Base-by-base conservation (phyloP, 1,140 invertebrate species). In the Zaprionus davidi region DNA sequence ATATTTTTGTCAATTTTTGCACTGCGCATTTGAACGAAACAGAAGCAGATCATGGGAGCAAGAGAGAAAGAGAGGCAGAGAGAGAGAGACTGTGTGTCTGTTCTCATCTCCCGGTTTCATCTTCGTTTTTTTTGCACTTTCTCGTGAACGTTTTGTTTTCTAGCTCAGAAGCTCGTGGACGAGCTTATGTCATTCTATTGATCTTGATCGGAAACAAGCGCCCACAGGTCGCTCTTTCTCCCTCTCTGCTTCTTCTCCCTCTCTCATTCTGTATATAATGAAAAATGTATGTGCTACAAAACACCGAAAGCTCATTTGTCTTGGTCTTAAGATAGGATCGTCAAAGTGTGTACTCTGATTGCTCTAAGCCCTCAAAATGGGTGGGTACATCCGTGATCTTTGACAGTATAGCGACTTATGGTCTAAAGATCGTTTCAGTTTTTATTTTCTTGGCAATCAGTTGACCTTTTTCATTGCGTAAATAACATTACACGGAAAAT, bases 161-260 rank as follows among this genome's bases (percentile, higher is more conserved):
- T 68, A 31, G 36, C 53, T 53, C 12, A 55, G 64, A 31, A 22
- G 67, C 72, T 73, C 70, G 73, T 82, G 76, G 57, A 63, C 57
- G 60, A 76, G 84, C 85, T 90, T 90, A 90, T 90, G 85, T 90
- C 85, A 90, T 83, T 86, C 81, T 82, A 90, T 90, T 90, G 86
- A 79, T 80, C 80, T 72, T 70, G 76, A 90, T 90, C 76, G 86
- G 75, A 79, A 84, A 84, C 71, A 75, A 65, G 62, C 55, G 53
- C 60, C 38, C 49, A 68, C 20, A 20, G 22, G 51, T 57, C 41
- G 17, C 62, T 15, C 60, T 59, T 28, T 62, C 38, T 41, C 46
- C 57, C 46, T 62, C n/a, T 17, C n/a, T 46, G 31, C 31, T 34
- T 34, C 31, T 34, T 2, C 9, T n/a, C 11, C 17, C 41, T 17